Evolutionary conservation across 2,797 vertebrate species (phyloP).

Genomic region (Loris lydekkerianus): DNA sequence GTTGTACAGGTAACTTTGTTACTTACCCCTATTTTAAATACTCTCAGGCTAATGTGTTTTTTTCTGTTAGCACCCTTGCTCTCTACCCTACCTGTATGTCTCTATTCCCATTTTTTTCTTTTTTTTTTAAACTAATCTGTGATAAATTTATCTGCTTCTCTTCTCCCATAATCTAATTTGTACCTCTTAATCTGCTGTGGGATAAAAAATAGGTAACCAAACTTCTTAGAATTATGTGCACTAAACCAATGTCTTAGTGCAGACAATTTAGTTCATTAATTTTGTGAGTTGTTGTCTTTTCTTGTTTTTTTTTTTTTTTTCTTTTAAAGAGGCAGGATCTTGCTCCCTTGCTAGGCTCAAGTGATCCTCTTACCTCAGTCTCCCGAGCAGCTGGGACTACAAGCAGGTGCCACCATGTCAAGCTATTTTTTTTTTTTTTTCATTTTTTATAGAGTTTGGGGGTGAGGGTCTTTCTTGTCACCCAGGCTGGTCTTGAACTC

Average conservation of each 20-base stretch:
- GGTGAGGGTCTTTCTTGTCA: no score
- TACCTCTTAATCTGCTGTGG: slow-evolving; percentile 16
- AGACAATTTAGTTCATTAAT: slow-evolving; percentile 32
- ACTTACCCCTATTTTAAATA: neutral
- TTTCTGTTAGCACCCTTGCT: neutral
- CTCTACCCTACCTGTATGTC: neutral
- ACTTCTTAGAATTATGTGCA: slow-evolving; percentile 46
- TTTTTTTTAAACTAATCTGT: no score
- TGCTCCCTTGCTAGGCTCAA: no score
- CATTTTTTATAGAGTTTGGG: no score
- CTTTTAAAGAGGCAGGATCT: no score
- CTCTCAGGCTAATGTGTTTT: neutral
- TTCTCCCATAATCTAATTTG: neutral
- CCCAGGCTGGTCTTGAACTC: no score
- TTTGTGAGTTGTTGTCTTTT: neutral
- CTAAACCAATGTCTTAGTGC: neutral
- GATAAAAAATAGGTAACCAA: slow-evolving; percentile 33
- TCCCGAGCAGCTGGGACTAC: no score
- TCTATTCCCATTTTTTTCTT: neutral
- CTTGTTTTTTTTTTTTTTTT: no score
- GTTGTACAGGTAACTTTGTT: neutral
- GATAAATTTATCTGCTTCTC: neutral
- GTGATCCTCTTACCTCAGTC: no score
- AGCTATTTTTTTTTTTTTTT: no score
- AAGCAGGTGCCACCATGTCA: no score